Base-by-base conservation (phyloP, 2,797 vertebrate species). In the Scolopax rusticola region DNA sequence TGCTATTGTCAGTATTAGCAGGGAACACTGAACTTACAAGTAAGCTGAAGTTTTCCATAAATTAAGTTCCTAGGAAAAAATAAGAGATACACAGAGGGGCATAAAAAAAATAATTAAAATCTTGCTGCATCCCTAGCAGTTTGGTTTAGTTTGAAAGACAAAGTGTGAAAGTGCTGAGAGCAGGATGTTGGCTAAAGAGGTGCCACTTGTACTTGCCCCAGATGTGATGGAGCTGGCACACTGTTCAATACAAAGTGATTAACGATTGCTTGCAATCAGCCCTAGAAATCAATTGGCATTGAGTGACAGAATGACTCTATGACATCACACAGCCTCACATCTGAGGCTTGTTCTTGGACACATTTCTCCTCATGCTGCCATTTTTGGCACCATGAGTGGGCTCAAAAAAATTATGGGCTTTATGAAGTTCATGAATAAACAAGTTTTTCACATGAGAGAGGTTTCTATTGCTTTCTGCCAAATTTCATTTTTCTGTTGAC, bases 211-310 rank as follows among this genome's bases (percentile, higher is more conserved):
- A 65, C 92, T 71, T 92, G 91, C 53, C 93, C 93, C 90, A 96
- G 95, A 95, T 96, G 95, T 48, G 91, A 94, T 25, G 75, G 86
- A 96, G 94, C 90, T 95, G 93, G 74, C 54, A 10, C n/a, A 45
- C 67, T 51, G 80, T 30, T 97, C 96, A 97, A 97, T 97, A 59
- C 94, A 54, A 78, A 93, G 86, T 97, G 95, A 97, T 97, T 97
- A 97, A 95, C 16, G 94, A 97, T 94, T 96, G 94, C 94, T 47
- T 88, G 91, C 95, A 97, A 97, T 97, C 96, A 97, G 94, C 78
- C 91, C 86, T 83, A 73, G 84, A 95, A 96, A 96, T 97, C 93
- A 95, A 85, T 65, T 59, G 91, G 88, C 93, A 94, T 95, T 96
- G 96, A 97, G 84, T 92, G 96, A 94, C 96, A 97, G n/a, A 97